phyloP scores from a whole-genome alignment of 2,888 invertebrate species.

The Pollenia labialis region DNA sequence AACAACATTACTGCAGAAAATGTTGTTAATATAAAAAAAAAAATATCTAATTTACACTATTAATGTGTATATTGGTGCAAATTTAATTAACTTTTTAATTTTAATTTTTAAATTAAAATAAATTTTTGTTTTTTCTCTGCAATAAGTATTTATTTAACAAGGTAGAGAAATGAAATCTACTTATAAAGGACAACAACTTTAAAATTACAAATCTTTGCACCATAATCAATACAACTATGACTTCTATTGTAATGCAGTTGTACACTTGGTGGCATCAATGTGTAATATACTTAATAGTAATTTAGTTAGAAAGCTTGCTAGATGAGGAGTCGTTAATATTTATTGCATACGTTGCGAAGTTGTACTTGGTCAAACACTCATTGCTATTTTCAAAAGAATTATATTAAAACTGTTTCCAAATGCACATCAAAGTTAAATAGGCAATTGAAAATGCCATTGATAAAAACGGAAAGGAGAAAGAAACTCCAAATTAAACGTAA shows the following conservation, averaged over 20 bases:
- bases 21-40: no score
- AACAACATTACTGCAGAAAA: no score
- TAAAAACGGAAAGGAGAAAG: not conserved
- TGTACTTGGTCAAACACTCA: slow-evolving; percentile 22
- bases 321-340: slow-evolving; percentile 20
- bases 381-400: slow-evolving; percentile 4
- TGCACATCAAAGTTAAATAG: not conserved
- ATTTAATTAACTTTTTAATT: no score
- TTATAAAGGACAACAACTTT: slow-evolving; percentile 1
- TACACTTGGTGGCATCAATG: not conserved
- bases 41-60: no score
- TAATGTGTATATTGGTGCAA: no score
- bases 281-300: not conserved
- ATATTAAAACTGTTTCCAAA: not conserved
- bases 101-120: no score
- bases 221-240: not conserved
- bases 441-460: not conserved
- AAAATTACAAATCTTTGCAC: not conserved
- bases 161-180: not conserved
- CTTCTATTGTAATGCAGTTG: slow-evolving; percentile 30
- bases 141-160: slow-evolving; percentile 36
- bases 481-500: no score
- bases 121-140: no score
- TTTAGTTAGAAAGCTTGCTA: not conserved
- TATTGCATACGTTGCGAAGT: not conserved